phyloP scores from a whole-genome alignment of 2,888 invertebrate species.

The Melanostoma scalare region DNA sequence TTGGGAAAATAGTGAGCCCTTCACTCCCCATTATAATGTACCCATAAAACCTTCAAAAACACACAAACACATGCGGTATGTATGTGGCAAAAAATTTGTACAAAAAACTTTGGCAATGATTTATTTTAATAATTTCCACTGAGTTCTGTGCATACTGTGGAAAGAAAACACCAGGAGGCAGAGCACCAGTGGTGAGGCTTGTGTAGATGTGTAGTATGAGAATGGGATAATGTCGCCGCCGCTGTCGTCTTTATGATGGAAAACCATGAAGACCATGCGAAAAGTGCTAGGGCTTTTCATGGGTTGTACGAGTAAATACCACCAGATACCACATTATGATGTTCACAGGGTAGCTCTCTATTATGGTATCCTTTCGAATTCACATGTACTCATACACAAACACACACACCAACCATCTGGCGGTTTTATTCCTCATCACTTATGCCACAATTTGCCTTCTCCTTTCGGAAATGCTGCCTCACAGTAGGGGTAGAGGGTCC shows the following conservation, averaged over 20 bases:
- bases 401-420: constrained; percentile 59
- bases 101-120: constrained; percentile 50
- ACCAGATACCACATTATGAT: constrained; percentile 71
- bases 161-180: constrained; percentile 30
- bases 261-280: constrained; percentile 55
- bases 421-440: constrained; percentile 70
- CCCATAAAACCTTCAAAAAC: not conserved
- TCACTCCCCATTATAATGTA: not conserved
- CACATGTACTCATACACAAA: not conserved
- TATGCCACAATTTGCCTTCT: constrained; percentile 62
- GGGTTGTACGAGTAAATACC: constrained; percentile 64
- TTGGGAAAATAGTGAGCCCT: not conserved
- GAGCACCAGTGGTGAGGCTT: not conserved
- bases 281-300: constrained; percentile 63
- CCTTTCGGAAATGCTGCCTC: constrained; percentile 4
- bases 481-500: not conserved
- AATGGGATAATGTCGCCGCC: constrained; percentile 39
- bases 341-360: constrained; percentile 66
- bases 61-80: constrained; percentile 33
- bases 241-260: constrained; percentile 39
- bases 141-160: constrained; percentile 20
- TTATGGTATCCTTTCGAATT: constrained; percentile 36
- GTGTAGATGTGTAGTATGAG: not conserved
- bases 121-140: constrained; percentile 68
- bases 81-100: constrained; percentile 21